Evolutionary conservation across 2,888 invertebrate species (phyloP).

Genomic region (Acholoe squamosa): DNA sequence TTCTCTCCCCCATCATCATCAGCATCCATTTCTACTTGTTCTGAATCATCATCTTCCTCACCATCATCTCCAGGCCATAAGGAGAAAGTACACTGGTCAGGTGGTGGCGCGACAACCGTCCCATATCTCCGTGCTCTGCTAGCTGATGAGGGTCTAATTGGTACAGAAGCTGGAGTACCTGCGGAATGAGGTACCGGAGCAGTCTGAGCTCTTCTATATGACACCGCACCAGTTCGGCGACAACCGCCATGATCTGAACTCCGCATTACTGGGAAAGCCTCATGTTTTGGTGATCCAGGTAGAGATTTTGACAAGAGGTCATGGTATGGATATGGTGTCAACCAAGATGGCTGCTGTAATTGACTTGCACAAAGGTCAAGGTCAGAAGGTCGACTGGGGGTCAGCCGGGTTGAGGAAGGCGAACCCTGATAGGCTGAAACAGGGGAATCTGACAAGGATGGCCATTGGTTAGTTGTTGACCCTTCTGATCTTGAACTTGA

Average conservation of each 20-base stretch:
- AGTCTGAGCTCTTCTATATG: conserved; percentile 35
- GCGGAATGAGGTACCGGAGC: conserved; percentile 20
- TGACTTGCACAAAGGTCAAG: conserved; percentile 26
- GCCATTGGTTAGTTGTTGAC: neutral
- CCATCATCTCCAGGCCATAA: neutral
- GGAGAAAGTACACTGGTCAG: neutral
- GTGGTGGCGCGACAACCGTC: neutral
- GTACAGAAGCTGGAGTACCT: neutral
- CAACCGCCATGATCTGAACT: neutral
- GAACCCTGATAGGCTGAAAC: neutral
- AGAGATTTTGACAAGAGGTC: conserved; percentile 38
- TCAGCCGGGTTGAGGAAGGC: neutral
- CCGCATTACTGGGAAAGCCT: neutral
- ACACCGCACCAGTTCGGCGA: neutral
- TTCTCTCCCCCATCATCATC: conserved; percentile 28
- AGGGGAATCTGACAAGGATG: neutral
- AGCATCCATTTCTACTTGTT: neutral
- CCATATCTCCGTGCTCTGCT: conserved; percentile 12
- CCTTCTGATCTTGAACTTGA: conserved; percentile 53
- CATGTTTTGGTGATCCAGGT: conserved; percentile 23
- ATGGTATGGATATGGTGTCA: conserved; percentile 32
- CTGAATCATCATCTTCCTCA: neutral
- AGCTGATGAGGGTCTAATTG: neutral
- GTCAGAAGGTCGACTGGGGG: conserved; percentile 32
- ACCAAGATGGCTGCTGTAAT: neutral